Conservation (phyloP, 2,888 invertebrate species). For the Melangyna quadrimaculata region DNA sequence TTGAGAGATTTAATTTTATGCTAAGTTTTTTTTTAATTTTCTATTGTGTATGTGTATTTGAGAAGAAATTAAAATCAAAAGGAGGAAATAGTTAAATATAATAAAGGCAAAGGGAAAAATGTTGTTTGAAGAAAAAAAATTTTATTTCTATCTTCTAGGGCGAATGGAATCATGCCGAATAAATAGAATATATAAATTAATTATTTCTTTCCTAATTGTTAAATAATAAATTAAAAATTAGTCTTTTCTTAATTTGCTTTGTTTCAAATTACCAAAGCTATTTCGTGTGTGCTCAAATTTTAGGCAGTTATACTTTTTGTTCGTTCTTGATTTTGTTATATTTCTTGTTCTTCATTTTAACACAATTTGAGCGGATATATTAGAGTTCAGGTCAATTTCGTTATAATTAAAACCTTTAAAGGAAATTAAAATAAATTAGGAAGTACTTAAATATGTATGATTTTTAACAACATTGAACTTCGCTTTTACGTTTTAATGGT, state of each 20-base stretch:
- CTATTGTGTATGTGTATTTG: constrained; percentile 33
- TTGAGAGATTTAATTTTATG: constrained; percentile 40
- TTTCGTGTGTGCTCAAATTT: constrained; percentile 39
- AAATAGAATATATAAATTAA: not conserved
- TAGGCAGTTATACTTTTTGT: constrained; percentile 50
- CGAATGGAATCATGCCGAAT: not conserved
- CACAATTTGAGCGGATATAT: constrained; percentile 61
- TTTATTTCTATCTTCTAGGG: too few relatives aligned
- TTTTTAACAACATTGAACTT: not conserved
- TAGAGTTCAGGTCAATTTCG: constrained; percentile 58
- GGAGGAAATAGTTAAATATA: constrained; percentile 26
- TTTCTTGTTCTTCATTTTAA: constrained; percentile 23
- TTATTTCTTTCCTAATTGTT: constrained; percentile 35
- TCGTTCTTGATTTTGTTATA: constrained; percentile 21
- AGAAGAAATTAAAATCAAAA: constrained; percentile 21
- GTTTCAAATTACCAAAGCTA: constrained; percentile 44
- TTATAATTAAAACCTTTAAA: constrained; percentile 66
- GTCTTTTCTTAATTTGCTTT: constrained; percentile 49
- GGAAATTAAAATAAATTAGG: not conserved
- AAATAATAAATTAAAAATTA: constrained; percentile 63
- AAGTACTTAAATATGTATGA: not conserved
- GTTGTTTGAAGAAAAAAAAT: not conserved
- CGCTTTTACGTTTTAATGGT: not conserved
- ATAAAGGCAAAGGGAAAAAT: not conserved
- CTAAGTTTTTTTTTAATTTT: constrained; percentile 44